Evolutionary conservation across 2,888 invertebrate genomes (phyloP).

Genomic region (Bugulina stolonifera): DNA sequence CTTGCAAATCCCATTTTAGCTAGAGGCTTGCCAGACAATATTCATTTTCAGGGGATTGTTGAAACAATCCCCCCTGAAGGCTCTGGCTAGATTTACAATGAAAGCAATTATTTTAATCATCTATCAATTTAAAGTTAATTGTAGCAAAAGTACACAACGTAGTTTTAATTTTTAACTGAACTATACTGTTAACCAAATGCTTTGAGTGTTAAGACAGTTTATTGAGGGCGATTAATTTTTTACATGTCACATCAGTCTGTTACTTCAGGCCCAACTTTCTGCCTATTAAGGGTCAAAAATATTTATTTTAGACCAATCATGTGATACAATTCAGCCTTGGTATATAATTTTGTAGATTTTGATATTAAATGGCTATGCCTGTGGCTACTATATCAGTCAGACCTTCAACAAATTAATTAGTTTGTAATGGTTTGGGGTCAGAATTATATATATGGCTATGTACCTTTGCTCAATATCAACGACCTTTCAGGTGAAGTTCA

Average conservation of each 20-base stretch:
- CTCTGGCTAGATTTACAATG: background rate
- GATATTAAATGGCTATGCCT: background rate
- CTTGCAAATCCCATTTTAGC: background rate
- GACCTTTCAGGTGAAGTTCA: background rate
- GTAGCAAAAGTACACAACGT: background rate
- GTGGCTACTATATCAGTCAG: background rate
- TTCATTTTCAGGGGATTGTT: background rate
- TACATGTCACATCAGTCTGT: no score
- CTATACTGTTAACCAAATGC: conserved; percentile 1
- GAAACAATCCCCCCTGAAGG: background rate
- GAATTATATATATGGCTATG: background rate
- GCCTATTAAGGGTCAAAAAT: no score
- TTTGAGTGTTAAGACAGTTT: background rate
- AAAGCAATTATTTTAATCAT: conserved; percentile 25
- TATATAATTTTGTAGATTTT: background rate
- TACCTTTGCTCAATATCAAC: background rate
- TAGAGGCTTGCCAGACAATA: background rate
- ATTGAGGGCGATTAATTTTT: background rate
- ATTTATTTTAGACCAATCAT: no score
- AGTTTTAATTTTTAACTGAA: background rate
- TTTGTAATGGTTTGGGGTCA: background rate
- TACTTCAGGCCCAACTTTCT: no score
- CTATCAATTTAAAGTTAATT: conserved; percentile 17
- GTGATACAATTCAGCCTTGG: no score
- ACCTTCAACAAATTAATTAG: background rate